Conservation (phyloP, 2,888 invertebrate species). For the Drosophila anceps region DNA sequence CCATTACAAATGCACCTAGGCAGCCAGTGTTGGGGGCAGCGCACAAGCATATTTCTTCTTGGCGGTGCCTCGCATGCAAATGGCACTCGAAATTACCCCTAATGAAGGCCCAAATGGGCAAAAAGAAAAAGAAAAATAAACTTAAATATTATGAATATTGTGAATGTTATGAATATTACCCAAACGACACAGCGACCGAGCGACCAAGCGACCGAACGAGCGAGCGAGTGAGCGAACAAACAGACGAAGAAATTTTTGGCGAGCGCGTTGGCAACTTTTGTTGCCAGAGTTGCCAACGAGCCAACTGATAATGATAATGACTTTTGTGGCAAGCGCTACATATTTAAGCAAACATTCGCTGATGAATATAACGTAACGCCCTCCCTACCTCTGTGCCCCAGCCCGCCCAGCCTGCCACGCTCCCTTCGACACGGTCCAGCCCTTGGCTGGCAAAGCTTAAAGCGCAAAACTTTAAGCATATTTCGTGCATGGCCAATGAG, state of each 20-base stretch:
- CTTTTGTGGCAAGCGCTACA: conserved; percentile 35
- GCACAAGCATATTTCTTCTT: conserved; percentile 41
- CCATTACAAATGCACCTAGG: conserved; percentile 60
- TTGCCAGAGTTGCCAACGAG: conserved; percentile 33
- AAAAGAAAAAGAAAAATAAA: conserved; percentile 10
- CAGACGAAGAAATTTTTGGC: conserved; percentile 18
- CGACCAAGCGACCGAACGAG: conserved; percentile 33
- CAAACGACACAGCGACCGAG: conserved; percentile 5
- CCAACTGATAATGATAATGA: conserved; percentile 62
- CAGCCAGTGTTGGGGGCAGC: neutral
- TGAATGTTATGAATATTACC: conserved; percentile 52
- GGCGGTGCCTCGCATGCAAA: conserved; percentile 54
- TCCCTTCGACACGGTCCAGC: neutral
- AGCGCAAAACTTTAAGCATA: conserved; percentile 20
- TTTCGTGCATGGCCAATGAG: conserved; percentile 41
- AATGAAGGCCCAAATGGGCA: conserved; percentile 63
- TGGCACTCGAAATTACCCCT: conserved; percentile 65
- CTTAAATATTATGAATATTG: conserved; percentile 54
- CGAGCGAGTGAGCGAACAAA: conserved; percentile 19
- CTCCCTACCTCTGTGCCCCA: too few relatives aligned
- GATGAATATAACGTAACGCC: conserved; percentile 38
- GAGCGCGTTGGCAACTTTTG: conserved; percentile 11
- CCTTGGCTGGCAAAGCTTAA: conserved; percentile 7
- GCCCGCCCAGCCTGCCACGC: neutral
- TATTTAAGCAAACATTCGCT: conserved; percentile 46